phyloP scores from a whole-genome alignment of 2,888 invertebrate genomes.

The Bembecia ichneumoniformis region DNA sequence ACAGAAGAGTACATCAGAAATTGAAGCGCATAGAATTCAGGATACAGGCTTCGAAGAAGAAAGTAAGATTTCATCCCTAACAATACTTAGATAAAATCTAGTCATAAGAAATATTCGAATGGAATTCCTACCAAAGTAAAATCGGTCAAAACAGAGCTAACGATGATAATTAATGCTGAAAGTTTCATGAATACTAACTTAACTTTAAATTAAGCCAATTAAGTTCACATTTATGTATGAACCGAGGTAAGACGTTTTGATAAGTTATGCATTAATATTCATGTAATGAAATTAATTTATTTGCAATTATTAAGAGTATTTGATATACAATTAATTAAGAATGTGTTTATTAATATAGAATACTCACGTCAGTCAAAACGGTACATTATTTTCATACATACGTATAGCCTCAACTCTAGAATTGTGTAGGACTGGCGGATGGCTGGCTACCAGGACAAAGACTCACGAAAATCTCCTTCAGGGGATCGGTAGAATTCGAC shows the following conservation, averaged over 20 bases:
- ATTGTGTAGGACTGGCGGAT: constrained; percentile 62
- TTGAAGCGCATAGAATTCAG: constrained; percentile 78
- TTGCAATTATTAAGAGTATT: background rate
- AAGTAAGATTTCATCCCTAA: constrained; percentile 73
- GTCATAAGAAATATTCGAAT: background rate
- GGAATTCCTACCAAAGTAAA: background rate
- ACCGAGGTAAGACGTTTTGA: constrained; percentile 26
- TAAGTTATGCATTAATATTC: constrained; percentile 20
- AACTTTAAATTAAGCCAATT: background rate
- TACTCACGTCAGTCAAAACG: too few species aligned
- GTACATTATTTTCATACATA: too few species aligned
- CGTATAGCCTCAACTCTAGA: too few species aligned
- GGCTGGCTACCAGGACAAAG: constrained; percentile 71
- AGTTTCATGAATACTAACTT: constrained; percentile 1
- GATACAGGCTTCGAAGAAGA: constrained; percentile 80
- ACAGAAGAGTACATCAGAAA: constrained; percentile 91
- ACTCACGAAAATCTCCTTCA: constrained; percentile 67
- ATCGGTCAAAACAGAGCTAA: background rate
- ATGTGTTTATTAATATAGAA: too few species aligned
- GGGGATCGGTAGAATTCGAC: constrained; percentile 63
- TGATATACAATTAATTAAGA: too few species aligned
- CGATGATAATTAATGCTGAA: background rate
- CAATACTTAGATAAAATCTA: background rate
- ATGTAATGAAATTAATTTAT: background rate
- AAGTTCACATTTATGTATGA: background rate